Percentiles rank a stretch among this genome's conserved stretches.
These are phyloP conservation scores for Pseudomugil tenellus DNA, from an alignment of 2,797 vertebrate genomes.

Conservation along the genomic window DNA sequence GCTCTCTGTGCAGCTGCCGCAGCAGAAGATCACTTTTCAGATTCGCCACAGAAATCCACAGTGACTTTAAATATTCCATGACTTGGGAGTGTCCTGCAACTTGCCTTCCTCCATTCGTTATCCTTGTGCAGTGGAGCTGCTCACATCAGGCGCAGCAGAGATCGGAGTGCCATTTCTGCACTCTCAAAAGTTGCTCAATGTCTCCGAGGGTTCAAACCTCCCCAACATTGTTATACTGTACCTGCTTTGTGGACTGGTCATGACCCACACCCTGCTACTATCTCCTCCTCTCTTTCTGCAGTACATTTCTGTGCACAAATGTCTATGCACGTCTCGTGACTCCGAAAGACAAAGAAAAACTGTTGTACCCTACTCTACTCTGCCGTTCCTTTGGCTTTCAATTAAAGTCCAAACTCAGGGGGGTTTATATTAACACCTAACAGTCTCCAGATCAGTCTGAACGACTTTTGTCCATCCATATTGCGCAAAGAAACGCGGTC, in stretches of 20 bases:
- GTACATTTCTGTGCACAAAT: slow-evolving; percentile 71
- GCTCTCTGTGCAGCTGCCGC: slow-evolving; percentile 4
- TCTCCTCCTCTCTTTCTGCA: slow-evolving; percentile 60
- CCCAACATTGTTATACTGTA: slow-evolving; percentile 17
- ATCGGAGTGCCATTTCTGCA: neutral
- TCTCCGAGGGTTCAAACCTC: neutral
- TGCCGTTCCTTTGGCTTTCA: slow-evolving; percentile 17
- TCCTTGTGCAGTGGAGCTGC: slow-evolving; percentile 40
- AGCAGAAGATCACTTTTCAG: slow-evolving; percentile 32
- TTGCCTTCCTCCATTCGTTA: slow-evolving; percentile 40
- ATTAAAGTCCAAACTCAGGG: slow-evolving; percentile 30
- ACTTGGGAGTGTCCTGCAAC: slow-evolving; percentile 65
- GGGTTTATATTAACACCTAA: slow-evolving; percentile 3
- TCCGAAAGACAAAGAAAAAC: slow-evolving; percentile 69
- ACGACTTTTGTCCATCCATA: slow-evolving; percentile 46
- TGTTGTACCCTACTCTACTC: slow-evolving; percentile 26
- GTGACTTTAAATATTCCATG: slow-evolving; percentile 65
- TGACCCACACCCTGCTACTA: slow-evolving; percentile 45
- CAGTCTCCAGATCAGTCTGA: slow-evolving; percentile 14
- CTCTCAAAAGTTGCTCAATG: slow-evolving; percentile 44
- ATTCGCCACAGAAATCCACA: slow-evolving; percentile 38
- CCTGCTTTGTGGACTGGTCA: slow-evolving; percentile 35
- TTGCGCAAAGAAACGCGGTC: slow-evolving; percentile 64
- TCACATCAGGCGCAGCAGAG: slow-evolving; percentile 29
- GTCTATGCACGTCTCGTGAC: slow-evolving; percentile 57